Evolutionary conservation across 1,140 invertebrate species (phyloP).

Genomic region (Palaemon carinicauda): DNA sequence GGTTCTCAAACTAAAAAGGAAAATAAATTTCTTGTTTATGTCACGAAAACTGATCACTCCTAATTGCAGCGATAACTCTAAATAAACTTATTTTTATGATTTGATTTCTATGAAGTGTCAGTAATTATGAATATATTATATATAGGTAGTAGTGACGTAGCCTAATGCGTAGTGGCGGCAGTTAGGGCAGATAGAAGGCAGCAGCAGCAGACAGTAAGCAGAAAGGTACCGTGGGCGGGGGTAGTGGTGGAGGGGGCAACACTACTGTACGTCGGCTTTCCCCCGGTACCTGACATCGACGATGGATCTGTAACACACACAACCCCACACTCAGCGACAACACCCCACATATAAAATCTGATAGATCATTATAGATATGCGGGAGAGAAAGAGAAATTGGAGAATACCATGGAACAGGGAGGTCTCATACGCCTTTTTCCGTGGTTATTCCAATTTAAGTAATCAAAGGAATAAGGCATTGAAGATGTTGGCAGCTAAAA

Average conservation of each 20-base stretch:
- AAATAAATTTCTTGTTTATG: too few species aligned
- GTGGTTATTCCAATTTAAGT: neutral
- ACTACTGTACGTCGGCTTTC: constrained; percentile 29
- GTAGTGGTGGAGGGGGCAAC: constrained; percentile 45
- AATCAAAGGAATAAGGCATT: too few species aligned
- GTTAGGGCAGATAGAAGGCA: constrained; percentile 47
- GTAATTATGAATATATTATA: neutral
- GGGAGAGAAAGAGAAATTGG: neutral
- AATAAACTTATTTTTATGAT: neutral
- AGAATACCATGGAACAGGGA: neutral
- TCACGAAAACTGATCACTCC: too few species aligned
- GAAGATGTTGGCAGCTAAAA: too few species aligned
- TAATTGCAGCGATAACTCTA: too few species aligned
- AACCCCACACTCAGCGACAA: constrained; percentile 47
- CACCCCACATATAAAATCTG: neutral
- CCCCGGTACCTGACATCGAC: constrained; percentile 24
- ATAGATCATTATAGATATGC: neutral
- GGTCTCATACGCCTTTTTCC: neutral
- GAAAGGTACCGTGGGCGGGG: constrained; percentile 50
- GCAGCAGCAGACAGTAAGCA: constrained; percentile 48
- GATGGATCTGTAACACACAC: constrained; percentile 47
- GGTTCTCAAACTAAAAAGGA: too few species aligned
- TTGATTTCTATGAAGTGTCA: neutral
- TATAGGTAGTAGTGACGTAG: neutral
- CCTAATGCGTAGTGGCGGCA: constrained; percentile 38